Conservation (phyloP, 2,113 vertebrate species). For the Aplodontia rufa region DNA sequence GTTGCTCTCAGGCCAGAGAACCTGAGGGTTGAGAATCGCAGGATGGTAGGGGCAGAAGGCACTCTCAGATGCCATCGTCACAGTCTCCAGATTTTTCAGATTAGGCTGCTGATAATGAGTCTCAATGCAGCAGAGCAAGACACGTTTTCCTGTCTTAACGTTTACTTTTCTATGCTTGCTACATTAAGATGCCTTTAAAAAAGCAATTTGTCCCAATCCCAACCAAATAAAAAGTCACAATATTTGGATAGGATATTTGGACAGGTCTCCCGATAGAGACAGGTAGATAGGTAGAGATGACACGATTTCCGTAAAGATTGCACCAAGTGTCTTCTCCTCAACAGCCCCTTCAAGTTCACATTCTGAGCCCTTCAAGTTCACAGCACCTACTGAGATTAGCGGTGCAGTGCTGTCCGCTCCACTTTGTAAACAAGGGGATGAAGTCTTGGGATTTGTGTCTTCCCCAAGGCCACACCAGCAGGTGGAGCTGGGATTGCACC, state of each 20-base stretch:
- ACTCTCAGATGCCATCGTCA: background rate
- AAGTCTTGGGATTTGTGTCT: slow-evolving; percentile 40
- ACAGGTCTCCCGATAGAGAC: background rate
- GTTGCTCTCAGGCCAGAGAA: background rate
- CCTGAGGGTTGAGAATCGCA: background rate
- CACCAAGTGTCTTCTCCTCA: background rate
- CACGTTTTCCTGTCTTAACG: background rate
- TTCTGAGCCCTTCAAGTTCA: background rate
- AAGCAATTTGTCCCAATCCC: background rate
- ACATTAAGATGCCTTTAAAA: background rate
- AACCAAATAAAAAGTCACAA: slow-evolving; percentile 23
- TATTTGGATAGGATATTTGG: slow-evolving; percentile 10
- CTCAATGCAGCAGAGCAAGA: background rate
- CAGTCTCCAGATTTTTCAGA: background rate
- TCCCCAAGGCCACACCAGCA: background rate
- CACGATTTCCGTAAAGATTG: background rate
- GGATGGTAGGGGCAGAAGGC: background rate
- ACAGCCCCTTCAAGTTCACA: background rate
- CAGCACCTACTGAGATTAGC: background rate
- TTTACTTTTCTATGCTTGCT: slow-evolving; percentile 20
- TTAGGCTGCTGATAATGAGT: background rate
- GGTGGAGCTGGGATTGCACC: background rate
- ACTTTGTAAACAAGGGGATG: slow-evolving; percentile 36
- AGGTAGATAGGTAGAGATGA: background rate
- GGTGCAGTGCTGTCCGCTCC: background rate